Conservation (phyloP, 2,797 vertebrate genomes). For the Sebastiscus tertius region DNA sequence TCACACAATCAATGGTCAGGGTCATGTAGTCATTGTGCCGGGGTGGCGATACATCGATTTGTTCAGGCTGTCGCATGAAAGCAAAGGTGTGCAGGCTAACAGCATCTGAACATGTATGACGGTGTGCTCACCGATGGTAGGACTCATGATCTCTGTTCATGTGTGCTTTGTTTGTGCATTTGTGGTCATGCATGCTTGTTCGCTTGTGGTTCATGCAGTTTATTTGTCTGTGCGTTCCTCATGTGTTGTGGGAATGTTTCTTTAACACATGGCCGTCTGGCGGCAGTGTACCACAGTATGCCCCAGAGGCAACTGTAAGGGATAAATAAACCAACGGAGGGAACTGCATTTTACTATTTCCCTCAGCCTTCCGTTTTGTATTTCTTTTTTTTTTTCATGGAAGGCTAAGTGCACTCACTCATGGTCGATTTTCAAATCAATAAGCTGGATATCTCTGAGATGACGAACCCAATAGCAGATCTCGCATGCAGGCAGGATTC, state of each 20-base stretch:
- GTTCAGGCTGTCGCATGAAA: slow-evolving; percentile 3
- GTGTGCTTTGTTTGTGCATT: slow-evolving; percentile 20
- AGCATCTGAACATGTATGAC: not conserved
- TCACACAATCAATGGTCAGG: slow-evolving; percentile 15
- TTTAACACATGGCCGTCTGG: slow-evolving; percentile 22
- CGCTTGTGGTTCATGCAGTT: slow-evolving; percentile 1
- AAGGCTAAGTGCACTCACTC: slow-evolving; percentile 55
- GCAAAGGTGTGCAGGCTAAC: not conserved
- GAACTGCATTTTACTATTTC: slow-evolving; percentile 27
- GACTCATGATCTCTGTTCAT: slow-evolving; percentile 1
- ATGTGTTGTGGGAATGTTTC: slow-evolving; percentile 2
- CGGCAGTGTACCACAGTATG: not conserved
- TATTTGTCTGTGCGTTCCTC: slow-evolving; percentile 25
- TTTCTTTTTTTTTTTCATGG: not conserved
- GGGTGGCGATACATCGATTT: slow-evolving; percentile 4
- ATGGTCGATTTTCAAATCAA: slow-evolving; percentile 58
- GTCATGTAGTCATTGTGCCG: slow-evolving; percentile 21
- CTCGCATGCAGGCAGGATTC: slow-evolving; percentile 16
- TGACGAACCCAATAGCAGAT: slow-evolving; percentile 35
- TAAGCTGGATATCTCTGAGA: slow-evolving; percentile 54
- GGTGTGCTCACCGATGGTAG: not conserved
- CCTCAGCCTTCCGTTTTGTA: not conserved
- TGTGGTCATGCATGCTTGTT: slow-evolving; percentile 25
- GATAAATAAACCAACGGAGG: slow-evolving; percentile 47
- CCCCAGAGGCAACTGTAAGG: slow-evolving; percentile 7